phyloP scores from a whole-genome alignment of 2,797 vertebrate genomes.

The Gouania willdenowi region DNA sequence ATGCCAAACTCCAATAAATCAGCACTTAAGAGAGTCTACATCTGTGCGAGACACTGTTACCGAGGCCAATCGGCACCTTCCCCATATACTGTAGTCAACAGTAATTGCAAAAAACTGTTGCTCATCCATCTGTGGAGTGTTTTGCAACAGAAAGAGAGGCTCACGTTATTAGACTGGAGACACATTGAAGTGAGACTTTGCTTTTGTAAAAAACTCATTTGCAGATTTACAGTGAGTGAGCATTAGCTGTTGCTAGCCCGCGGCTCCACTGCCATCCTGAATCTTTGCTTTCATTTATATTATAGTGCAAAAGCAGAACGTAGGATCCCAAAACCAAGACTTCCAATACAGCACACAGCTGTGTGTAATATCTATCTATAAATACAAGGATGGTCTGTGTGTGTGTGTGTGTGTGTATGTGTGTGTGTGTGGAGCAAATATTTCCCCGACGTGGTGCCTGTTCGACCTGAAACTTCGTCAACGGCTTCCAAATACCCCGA shows the following conservation, averaged over 20 bases:
- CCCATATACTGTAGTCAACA: slow-evolving; percentile 32
- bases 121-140: slow-evolving; percentile 64
- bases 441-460: too few species aligned
- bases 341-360: slow-evolving; percentile 14
- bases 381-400: too few species aligned
- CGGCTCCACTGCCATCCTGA: slow-evolving; percentile 12
- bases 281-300: slow-evolving; percentile 23
- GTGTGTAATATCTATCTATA: too few species aligned
- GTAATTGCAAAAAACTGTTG: slow-evolving; percentile 58
- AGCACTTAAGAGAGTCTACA: slow-evolving; percentile 56
- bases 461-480: too few species aligned
- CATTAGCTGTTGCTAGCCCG: slow-evolving; percentile 37
- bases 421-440: too few species aligned
- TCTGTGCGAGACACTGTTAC: slow-evolving; percentile 56
- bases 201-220: slow-evolving; percentile 51
- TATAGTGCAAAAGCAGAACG: slow-evolving; percentile 37
- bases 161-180: slow-evolving; percentile 28
- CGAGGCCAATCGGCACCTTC: slow-evolving; percentile 52
- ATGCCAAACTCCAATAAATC: slow-evolving; percentile 71
- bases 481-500: too few species aligned
- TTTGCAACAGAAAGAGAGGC: slow-evolving; percentile 42
- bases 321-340: too few species aligned
- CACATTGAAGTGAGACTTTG: slow-evolving; percentile 33
- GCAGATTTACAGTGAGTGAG: slow-evolving; percentile 52
- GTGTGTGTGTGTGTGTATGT: too few species aligned